Evolutionary conservation across 2,113 vertebrate genomes (phyloP), one percentile per base, ranked within the genome.

Genomic region (Pontoporia blainvillei): DNA sequence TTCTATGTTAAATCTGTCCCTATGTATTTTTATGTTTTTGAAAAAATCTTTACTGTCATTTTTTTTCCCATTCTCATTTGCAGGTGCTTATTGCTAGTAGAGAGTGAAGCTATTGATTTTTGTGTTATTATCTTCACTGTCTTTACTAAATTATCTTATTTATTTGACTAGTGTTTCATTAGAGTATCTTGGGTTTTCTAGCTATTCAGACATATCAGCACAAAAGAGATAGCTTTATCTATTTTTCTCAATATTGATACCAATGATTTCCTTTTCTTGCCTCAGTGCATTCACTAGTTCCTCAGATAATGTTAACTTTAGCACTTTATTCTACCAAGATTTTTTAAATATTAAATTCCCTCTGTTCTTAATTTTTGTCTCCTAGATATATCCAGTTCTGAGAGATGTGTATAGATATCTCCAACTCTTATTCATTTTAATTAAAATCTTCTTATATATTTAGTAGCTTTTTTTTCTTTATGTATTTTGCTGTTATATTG

Each of bases 71-170:
- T 81, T 91, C 93, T 96, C 62, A 8, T 94, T 86, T 93, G 72
- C 86, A 67, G 69, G 41, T 85, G 46, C 73, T 93, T 91, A 73
- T 41, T 91, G 59, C 36, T 83, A 71, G 44, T 67, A 85, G 82
- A 73, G 36, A 96, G 67, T 91, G 25, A 91, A 86, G 13, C 20
- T 86, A 64, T 89, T 97, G 96, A 83, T 93, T 97, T 96, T 86
- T 91, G 21, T 62, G 18, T 83, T 61, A 73, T 92, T 95, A 71
- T 95, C 90, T 90, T 78, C 34, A 69, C 69, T 72, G 6, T 54
- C 44, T 83, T 92, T 88, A 78, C 66, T 83, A 75, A 96, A 64
- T 84, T 61, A 2, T 91, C 54, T 94, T 54, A 83, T 72, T 95
- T 95, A 73, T 95, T 94, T 96, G 75, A 94, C 81, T 82, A 83